A percentile compares a stretch with the other conserved stretches of the same genome.
Evolutionary conservation across 1,140 invertebrate species (phyloP).

Genomic region (Euschistus heros): DNA sequence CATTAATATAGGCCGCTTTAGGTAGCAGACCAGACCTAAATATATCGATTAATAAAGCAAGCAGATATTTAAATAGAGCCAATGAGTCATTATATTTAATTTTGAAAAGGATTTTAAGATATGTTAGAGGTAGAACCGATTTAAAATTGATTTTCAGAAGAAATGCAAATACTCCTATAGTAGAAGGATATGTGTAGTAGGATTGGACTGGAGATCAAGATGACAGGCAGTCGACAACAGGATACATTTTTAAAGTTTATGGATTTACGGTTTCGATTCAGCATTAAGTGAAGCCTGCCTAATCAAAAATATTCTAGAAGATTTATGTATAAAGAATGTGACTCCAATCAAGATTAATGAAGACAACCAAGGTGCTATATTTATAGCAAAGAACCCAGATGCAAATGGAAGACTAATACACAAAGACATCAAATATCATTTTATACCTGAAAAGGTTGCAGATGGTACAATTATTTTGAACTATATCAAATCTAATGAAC

Average conservation of each 20-base stretch:
- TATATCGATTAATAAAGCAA: background rate
- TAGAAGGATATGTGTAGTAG: background rate
- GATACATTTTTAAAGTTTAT: constrained; percentile 27
- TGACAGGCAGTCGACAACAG: constrained; percentile 25
- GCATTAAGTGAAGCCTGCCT: constrained; percentile 15
- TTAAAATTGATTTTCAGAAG: background rate
- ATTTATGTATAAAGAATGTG: too few species aligned
- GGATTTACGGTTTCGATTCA: constrained; percentile 22
- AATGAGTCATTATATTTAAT: background rate
- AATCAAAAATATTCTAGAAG: background rate
- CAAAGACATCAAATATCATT: background rate
- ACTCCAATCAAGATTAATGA: constrained; percentile 8
- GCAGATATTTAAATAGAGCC: background rate
- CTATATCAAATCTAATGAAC: background rate
- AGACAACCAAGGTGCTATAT: background rate
- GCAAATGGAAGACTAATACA: background rate
- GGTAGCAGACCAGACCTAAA: background rate
- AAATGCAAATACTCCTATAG: background rate
- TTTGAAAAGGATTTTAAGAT: background rate
- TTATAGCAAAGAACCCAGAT: background rate
- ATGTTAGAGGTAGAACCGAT: background rate
- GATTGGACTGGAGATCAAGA: background rate
- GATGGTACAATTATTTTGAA: background rate
- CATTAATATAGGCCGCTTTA: too few species aligned
- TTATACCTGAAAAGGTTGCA: background rate